phyloP scores from a whole-genome alignment of 1,140 invertebrate species.

The Epicauta chinensis region DNA sequence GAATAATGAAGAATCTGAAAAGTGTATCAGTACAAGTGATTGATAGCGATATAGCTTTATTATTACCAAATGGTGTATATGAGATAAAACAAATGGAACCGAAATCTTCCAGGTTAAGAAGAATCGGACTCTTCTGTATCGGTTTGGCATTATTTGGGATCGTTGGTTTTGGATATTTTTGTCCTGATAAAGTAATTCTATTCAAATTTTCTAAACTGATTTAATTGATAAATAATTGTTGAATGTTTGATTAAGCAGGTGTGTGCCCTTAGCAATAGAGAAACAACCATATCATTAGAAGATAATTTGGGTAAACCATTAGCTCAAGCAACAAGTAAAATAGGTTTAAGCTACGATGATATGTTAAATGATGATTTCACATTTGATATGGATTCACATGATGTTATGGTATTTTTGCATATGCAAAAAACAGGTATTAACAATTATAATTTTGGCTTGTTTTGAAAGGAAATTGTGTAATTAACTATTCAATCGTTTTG shows the following conservation, averaged over 20 bases:
- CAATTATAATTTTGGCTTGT: no score
- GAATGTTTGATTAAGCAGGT: conserved; percentile 37
- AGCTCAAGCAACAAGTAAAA: conserved; percentile 47
- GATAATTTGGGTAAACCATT: conserved; percentile 54
- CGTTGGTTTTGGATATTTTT: conserved; percentile 81
- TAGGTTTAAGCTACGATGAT: conserved; percentile 70
- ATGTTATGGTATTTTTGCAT: conserved; percentile 97
- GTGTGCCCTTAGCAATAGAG: conserved; percentile 66
- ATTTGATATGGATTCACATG: conserved; percentile 83
- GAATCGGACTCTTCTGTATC: conserved; percentile 70
- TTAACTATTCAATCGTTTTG: no score
- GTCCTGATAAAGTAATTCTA: conserved; percentile 65
- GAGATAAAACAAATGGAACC: conserved; percentile 73
- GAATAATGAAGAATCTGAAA: conserved; percentile 49
- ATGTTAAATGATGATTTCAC: conserved; percentile 78
- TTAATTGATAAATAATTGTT: background rate
- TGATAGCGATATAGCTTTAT: conserved; percentile 66
- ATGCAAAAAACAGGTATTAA: conserved; percentile 86
- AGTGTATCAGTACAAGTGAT: conserved; percentile 68
- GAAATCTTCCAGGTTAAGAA: conserved; percentile 59
- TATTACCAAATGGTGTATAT: conserved; percentile 60
- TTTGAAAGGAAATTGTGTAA: no score
- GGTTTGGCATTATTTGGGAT: conserved; percentile 73
- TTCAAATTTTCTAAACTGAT: no score
- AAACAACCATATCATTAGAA: conserved; percentile 45